Base-by-base conservation (phyloP, 2,113 vertebrate genomes). In the Nesogale talazaci region DNA sequence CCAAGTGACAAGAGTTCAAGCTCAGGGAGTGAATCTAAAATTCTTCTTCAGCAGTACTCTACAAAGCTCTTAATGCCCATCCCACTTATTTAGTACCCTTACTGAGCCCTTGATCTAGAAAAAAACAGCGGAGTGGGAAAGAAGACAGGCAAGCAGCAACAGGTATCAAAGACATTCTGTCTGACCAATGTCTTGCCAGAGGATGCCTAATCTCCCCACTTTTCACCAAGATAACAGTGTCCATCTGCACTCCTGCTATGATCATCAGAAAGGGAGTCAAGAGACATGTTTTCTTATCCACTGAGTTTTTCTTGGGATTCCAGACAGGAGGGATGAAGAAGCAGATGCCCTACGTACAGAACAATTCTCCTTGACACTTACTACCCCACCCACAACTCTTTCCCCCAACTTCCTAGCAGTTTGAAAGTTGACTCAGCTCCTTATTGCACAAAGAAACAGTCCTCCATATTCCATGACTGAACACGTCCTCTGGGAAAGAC, bases 391-490 rank as follows among this genome's bases (percentile, higher is more conserved):
- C 36, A 25, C 52, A 52, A 57, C 29, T 38, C 29, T 3, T 52
- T 86, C 63, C 56, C 74, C 15, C 61, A 86, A 87, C 59, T 86
- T 94, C 46, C 86, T 75, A 69, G 27, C 36, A 77, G 81, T 69
- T 31, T 46, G 59, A 95, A 92, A 88, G 76, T 83, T 74, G 76
- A 94, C 34, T 90, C 29, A 36, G 25, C 22, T 81, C 19, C 86
- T 81, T 82, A n/a, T 72, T 95, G 90, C 88, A 90, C 61, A 95
- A 22, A 83, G 42, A 92, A 94, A 31, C 4, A 52, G 46, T 52
- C 46, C 46, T 52, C 46, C 46, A 52, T 52, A 52, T 52, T 52
- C 46, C 46, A 52, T 52, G 46, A 12, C 46, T 52, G 46, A 12
- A 52, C 46, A 52, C 57, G 63, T 70, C 70, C 92, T 96, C 38